Base-by-base conservation (phyloP, 2,113 vertebrate genomes). In the Nibea coibor region DNA sequence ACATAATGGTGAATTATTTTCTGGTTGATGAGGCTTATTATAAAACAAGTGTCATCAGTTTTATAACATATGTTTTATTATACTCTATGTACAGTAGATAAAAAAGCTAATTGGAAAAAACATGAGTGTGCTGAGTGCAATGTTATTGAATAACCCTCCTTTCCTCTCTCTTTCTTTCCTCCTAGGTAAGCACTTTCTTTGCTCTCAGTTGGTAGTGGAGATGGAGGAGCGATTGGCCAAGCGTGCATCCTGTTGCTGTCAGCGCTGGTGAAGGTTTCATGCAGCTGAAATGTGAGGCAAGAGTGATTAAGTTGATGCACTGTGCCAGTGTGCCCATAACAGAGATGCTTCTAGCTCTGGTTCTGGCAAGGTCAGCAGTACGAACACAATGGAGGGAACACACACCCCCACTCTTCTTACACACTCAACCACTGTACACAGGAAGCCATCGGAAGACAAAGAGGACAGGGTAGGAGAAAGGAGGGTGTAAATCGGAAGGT, bases 111-210 rank as follows among this genome's bases (percentile, higher is more conserved):
- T 39, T 45, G 58, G 35, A 70, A 64, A 62, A 62, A n/a, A 42
- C 11, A 4, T 3, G 10, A 39, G 26, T 20, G 67, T 82, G 82
- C 72, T 62, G 78, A 66, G 50, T 67, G 48, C 16, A 42, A 66
- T 50, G 63, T 72, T 67, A 54, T 78, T 91, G 80, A 89, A 75
- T 89, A 88, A 88, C 66, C 71, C 35, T 28, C 69, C 72, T 50
- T 64, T 57, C 63, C 79, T 86, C 28, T 74, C 56, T 68, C 42
- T 83, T 26, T 85, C 39, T 80, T 88, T 91, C 79, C 87, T 88
- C 80, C 43, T 92, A 95, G 94, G 95, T 95, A 95, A 96, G 95
- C 93, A 93, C 88, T 93, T 91, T 91, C 83, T 76, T 78, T 89
- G 69, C 83, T 88, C 84, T 89, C 68, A 62, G 71, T 82, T 87